These are phyloP conservation scores for Agrotis clavis DNA, from an alignment of 2,888 invertebrate genomes.

Conservation along the genomic window DNA sequence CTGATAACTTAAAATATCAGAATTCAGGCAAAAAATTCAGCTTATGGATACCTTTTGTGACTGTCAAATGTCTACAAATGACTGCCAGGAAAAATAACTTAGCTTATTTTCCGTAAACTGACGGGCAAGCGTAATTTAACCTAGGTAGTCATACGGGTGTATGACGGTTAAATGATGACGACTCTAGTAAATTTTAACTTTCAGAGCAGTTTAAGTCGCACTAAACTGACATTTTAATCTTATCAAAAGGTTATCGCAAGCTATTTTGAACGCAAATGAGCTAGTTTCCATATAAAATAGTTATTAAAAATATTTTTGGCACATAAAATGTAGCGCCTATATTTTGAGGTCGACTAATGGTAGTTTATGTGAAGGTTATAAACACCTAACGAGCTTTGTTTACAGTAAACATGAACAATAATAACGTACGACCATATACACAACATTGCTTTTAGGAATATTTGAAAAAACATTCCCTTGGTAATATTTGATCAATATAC, in stretches of 20 bases:
- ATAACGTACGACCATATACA: slow-evolving; percentile 43
- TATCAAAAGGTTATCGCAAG: slow-evolving; percentile 17
- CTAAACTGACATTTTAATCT: slow-evolving; percentile 10
- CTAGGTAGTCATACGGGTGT: too few species aligned
- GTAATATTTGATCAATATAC: slow-evolving; percentile 46
- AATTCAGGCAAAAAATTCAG: too few species aligned
- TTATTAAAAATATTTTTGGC: slow-evolving; percentile 44
- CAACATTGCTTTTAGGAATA: slow-evolving; percentile 50
- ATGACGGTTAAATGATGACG: background rate
- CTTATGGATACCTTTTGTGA: too few species aligned
- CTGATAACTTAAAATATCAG: background rate
- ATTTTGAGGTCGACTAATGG: slow-evolving; percentile 37
- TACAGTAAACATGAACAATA: slow-evolving; percentile 57
- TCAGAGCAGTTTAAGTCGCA: background rate
- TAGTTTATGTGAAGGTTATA: slow-evolving; percentile 55
- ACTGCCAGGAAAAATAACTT: background rate
- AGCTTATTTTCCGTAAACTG: background rate
- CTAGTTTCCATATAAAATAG: slow-evolving; percentile 7
- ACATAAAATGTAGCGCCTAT: slow-evolving; percentile 27
- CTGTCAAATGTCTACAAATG: background rate
- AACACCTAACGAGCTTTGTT: slow-evolving; percentile 59
- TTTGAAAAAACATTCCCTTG: slow-evolving; percentile 51
- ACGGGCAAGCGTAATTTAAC: background rate
- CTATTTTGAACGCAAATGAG: slow-evolving; percentile 26
- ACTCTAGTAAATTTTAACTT: background rate